phyloP scores from a whole-genome alignment of 1,140 invertebrate genomes.

The Orchesella cincta region DNA sequence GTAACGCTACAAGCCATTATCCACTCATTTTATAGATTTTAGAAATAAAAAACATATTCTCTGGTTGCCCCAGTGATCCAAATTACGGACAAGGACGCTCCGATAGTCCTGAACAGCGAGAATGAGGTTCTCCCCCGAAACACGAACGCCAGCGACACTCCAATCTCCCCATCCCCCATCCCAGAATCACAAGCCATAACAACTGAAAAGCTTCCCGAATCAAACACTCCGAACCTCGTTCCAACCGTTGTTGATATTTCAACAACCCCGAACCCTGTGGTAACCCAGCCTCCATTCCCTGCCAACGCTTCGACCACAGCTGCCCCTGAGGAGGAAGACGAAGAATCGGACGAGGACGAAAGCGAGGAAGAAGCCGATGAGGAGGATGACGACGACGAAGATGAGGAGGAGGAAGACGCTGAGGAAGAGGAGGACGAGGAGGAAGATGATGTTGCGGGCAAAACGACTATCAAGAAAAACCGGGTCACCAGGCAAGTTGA shows the following conservation, averaged over 20 bases:
- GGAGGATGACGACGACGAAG: neutral
- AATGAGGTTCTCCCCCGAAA: too few relatives aligned
- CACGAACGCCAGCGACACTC: too few relatives aligned
- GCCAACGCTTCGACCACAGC: neutral
- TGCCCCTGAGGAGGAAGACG: neutral
- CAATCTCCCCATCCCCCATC: too few relatives aligned
- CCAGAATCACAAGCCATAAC: neutral
- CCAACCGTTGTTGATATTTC: neutral
- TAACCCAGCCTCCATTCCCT: neutral
- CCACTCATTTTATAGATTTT: neutral
- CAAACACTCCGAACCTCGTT: neutral
- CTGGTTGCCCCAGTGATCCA: neutral
- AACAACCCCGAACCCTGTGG: neutral
- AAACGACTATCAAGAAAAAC: neutral
- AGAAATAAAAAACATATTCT: neutral
- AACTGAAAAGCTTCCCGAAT: neutral
- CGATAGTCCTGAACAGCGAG: neutral
- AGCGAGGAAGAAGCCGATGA: neutral
- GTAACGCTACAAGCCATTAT: too few relatives aligned
- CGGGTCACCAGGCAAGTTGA: neutral
- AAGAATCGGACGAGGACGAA: neutral
- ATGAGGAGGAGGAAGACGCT: neutral
- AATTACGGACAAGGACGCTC: neutral
- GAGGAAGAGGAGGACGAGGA: slow-evolving; percentile 8
- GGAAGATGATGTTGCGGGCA: neutral